Evolutionary conservation across 1,140 invertebrate species (phyloP), one percentile per base, ranked within the genome.

Genomic region (Calephelis virginiensis): DNA sequence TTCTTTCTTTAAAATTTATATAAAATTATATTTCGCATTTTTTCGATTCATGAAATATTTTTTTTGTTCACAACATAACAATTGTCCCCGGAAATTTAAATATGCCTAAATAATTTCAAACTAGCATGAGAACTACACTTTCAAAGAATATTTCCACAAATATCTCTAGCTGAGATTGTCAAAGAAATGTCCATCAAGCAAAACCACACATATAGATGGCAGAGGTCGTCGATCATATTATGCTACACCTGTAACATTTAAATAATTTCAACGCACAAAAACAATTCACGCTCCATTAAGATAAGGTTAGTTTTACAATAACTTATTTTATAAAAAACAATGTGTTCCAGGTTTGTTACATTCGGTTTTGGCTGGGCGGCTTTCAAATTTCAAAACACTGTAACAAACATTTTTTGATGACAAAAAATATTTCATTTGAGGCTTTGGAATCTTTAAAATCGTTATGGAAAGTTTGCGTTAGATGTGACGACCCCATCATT

Each of bases 151-250:
- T 77, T 86, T 87, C 77, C 67, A 61, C 73, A 81, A 86, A 85
- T 81, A 83, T 85, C 81, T 80, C 80, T 79, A 64, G 68, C 75
- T 68, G 77, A 73, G 74, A 65, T 66, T 71, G 76, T 82, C 84
- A 85, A 85, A 86, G 80, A 86, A 77, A 85, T 78, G 85, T 88
- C 84, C 88, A 85, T 88, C 86, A 90, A 71, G 69, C 14, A 38
- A 48, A 74, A 67, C 81, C 86, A 81, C 86, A 85, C 83, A 86
- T 73, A 77, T 76, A 73, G 84, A 75, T 76, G 83, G 56, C 75
- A 86, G 68, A 86, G 85, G 85, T 88, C 85, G 78, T 68, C 75
- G 81, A 84, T 85, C 80, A 85, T 80, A 78, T 65, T 43, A 5
- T 43, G 40, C 40, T 82, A 64, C 48, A 64, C 63, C 63, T 64